Percentiles rank a stretch among this genome's conserved stretches.
Conservation (phyloP, 2,113 vertebrate genomes). For the Myocastor coypus region DNA sequence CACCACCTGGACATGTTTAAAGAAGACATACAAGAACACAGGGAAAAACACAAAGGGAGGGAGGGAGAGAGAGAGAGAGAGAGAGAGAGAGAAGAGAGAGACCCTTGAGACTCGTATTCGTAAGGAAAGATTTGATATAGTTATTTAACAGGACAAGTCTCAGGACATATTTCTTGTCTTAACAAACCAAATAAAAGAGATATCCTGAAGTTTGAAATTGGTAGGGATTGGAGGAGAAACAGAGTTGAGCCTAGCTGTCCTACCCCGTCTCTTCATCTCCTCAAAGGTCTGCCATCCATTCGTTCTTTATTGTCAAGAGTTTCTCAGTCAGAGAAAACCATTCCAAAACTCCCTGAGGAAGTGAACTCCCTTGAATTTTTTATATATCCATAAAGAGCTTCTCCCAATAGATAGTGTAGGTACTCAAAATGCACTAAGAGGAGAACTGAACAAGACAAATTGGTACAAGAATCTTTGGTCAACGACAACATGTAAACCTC, state of each 20-base stretch:
- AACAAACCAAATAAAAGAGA: slow-evolving; percentile 50
- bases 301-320: slow-evolving; percentile 52
- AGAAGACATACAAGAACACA: slow-evolving; percentile 55
- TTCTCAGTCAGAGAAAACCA: slow-evolving; percentile 59
- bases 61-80: not conserved
- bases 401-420: slow-evolving; percentile 46
- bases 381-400: slow-evolving; percentile 36
- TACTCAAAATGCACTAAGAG: slow-evolving; percentile 36
- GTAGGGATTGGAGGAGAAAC: slow-evolving; percentile 43
- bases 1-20: slow-evolving; percentile 69
- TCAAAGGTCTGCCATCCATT: slow-evolving; percentile 56
- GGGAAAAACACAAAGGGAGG: slow-evolving; percentile 43
- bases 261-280: slow-evolving; percentile 58
- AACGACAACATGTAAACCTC: slow-evolving; percentile 74
- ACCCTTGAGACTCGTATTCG: not conserved
- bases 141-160: slow-evolving; percentile 63
- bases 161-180: slow-evolving; percentile 58
- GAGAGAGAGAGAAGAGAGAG: not conserved
- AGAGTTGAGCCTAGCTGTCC: slow-evolving; percentile 42
- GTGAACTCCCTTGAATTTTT: slow-evolving; percentile 52
- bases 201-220: slow-evolving; percentile 48
- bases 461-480: slow-evolving; percentile 74
- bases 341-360: slow-evolving; percentile 40
- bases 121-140: slow-evolving; percentile 58
- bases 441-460: slow-evolving; percentile 73